These are phyloP conservation scores for Balaeniceps rex DNA, from an alignment of 2,113 vertebrate species.

Conservation along the genomic window DNA sequence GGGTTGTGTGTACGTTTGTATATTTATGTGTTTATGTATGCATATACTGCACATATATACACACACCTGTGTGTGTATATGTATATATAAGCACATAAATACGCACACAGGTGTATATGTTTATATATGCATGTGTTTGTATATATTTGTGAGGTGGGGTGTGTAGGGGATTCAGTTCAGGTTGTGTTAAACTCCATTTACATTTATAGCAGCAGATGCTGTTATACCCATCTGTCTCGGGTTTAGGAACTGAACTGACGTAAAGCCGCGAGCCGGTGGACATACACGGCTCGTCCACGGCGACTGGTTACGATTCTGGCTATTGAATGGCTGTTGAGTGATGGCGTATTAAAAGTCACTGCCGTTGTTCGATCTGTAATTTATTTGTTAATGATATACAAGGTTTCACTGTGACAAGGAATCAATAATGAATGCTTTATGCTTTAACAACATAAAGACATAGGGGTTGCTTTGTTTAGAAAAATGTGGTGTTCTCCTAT, in stretches of 20 bases:
- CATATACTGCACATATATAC: no score
- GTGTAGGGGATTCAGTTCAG: neutral
- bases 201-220: neutral
- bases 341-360: neutral
- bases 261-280: neutral
- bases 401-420: neutral
- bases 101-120: no score
- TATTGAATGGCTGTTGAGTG: neutral
- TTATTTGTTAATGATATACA: neutral
- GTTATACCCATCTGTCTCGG: no score
- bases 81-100: neutral
- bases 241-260: neutral
- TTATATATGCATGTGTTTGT: neutral
- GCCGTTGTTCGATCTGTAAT: neutral
- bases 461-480: neutral
- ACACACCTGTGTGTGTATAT: no score
- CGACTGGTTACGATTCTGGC: neutral
- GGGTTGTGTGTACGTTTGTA: neutral
- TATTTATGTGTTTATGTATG: neutral
- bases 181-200: neutral
- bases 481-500: neutral
- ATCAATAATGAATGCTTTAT: neutral
- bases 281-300: rapidly evolving
- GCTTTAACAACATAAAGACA: neutral
- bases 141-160: neutral